Evolutionary conservation across 2,113 vertebrate genomes (phyloP).

Genomic region (Arothron firmamentum): DNA sequence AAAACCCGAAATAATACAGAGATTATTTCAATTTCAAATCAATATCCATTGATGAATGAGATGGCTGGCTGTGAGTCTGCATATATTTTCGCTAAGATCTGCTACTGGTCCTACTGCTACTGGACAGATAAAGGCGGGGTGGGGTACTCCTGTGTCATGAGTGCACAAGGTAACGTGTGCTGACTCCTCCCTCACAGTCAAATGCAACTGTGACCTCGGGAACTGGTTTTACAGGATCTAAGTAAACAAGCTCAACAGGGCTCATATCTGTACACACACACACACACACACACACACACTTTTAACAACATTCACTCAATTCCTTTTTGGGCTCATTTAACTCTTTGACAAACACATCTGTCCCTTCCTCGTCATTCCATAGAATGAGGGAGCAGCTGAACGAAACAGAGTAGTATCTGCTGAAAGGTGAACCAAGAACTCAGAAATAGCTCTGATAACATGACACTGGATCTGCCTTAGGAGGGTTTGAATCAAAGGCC

Average conservation of each 20-base stretch:
- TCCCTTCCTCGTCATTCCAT: slow-evolving; percentile 1
- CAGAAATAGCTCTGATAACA: slow-evolving; percentile 16
- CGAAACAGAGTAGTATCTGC: neutral
- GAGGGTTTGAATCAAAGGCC: neutral
- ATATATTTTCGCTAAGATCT: no score
- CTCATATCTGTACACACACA: neutral
- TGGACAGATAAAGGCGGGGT: neutral
- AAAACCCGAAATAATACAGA: neutral
- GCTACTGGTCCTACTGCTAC: no score
- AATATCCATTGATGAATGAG: no score
- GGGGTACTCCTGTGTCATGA: neutral
- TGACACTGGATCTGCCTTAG: slow-evolving; percentile 9
- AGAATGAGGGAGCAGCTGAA: neutral
- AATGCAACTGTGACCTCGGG: slow-evolving; percentile 30
- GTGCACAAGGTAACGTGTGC: neutral
- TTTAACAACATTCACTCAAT: slow-evolving; percentile 22
- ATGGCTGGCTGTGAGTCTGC: neutral
- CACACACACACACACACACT: neutral
- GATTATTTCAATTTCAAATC: neutral
- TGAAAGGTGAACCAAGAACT: slow-evolving; percentile 46
- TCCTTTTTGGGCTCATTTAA: slow-evolving; percentile 1
- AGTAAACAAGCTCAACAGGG: slow-evolving; percentile 12
- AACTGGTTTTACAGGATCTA: slow-evolving; percentile 60
- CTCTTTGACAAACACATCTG: neutral
- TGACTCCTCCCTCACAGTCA: slow-evolving; percentile 38